These are phyloP conservation scores for Lepus oiostolus DNA, from an alignment of 2,797 vertebrate genomes.

Conservation along the genomic window DNA sequence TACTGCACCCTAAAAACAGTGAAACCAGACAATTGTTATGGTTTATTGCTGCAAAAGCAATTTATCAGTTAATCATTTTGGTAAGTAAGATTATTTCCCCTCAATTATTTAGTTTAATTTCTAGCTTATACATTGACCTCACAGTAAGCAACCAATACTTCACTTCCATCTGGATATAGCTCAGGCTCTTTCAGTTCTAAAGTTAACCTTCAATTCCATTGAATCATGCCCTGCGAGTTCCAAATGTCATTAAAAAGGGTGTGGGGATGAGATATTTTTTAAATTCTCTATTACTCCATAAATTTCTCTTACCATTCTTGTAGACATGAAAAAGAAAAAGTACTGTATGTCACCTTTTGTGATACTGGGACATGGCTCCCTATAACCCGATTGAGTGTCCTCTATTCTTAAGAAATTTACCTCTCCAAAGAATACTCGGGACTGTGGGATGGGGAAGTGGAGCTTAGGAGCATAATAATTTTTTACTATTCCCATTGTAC, in stretches of 20 bases:
- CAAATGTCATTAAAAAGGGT: slow-evolving; percentile 23
- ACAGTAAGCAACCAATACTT: background rate
- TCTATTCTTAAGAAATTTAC: slow-evolving; percentile 4
- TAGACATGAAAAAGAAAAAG: background rate
- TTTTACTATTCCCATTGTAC: background rate
- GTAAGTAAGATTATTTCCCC: background rate
- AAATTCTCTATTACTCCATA: background rate
- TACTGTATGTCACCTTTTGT: background rate
- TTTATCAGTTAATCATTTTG: background rate
- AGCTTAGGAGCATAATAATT: background rate
- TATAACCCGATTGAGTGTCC: background rate
- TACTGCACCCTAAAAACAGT: background rate
- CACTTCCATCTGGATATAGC: background rate
- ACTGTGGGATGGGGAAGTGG: background rate
- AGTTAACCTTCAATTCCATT: background rate
- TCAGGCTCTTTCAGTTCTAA: background rate
- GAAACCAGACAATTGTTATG: background rate
- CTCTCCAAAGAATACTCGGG: background rate
- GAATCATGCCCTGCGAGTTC: background rate
- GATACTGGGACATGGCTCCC: background rate
- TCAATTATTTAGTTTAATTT: slow-evolving; percentile 20
- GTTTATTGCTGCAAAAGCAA: background rate
- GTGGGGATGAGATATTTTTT: background rate
- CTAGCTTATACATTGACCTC: background rate
- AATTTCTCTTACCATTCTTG: background rate